Base-by-base conservation (phyloP, 2,888 invertebrate genomes). In the Caenorhabditis sulstoni region DNA sequence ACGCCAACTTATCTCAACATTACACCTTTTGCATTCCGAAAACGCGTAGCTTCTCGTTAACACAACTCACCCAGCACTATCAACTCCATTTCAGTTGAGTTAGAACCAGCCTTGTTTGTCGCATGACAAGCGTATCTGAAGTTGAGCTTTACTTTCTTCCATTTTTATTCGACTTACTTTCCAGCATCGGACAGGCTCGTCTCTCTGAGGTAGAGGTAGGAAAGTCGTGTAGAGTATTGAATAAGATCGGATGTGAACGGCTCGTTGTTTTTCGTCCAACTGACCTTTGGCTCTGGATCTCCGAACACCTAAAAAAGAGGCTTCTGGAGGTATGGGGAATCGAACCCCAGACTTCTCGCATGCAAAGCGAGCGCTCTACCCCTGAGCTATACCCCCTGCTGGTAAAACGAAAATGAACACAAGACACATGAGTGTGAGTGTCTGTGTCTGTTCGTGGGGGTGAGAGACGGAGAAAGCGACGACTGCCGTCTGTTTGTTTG, bases 111-210 rank as follows among this genome's bases (percentile, higher is more conserved):
- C 47, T 91, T 87, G 85, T 93, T 94, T 47, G 87, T 90, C 1
- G 92, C 93, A 16, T 91, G 85, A 85, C 94, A 94, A 1, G 91
- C 92, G 87, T 93, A 94, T 20, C 92, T 91, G 0, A 44, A 81
- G 73, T 37, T 9, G n/a, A 9, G 3, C 45, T 45, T 16, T 37
- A 11, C 29, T 1, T 37, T 39, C 35, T 22, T n/a, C 29, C n/a
- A 3, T 22, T 50, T 20, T 22, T 18, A 18, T 16, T 52, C 18
- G 14, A 16, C 67, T 57, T 37, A 85, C 84, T 55, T 75, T 62
- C 85, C 88, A 11, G 84, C 82, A 71, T 89, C 88, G 37, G 66
- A 70, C 3, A 76, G 35, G 9, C 67, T 62, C 3, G 86, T 85
- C 29, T 86, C 82, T 53, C 82, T 79, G 41, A 90, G 62, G 76